These are phyloP conservation scores for Scelioninae gen. 1 DNA, from an alignment of 2,888 invertebrate species.

Conservation along the genomic window DNA sequence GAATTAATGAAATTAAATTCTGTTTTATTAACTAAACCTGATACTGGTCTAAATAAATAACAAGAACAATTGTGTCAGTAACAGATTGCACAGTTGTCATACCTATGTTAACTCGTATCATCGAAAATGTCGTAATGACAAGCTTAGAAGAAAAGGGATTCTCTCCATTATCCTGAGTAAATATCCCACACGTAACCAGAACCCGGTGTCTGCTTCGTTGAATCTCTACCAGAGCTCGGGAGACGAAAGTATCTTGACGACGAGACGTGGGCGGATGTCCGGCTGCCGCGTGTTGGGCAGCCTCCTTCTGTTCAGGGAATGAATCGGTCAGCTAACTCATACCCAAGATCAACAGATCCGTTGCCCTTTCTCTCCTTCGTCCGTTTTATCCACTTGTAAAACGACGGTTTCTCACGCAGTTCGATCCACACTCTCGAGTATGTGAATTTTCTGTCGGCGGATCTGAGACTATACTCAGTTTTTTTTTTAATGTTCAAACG, in stretches of 20 bases:
- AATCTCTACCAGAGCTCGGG: constrained; percentile 30
- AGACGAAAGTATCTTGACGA: constrained; percentile 58
- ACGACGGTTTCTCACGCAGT: constrained; percentile 62
- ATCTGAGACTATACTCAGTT: background rate
- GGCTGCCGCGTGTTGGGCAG: constrained; percentile 52
- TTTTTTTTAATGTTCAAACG: constrained; percentile 34
- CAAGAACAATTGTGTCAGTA: too few relatives aligned
- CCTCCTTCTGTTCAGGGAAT: constrained; percentile 39
- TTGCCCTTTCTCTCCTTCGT: constrained; percentile 32
- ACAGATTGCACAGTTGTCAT: too few relatives aligned
- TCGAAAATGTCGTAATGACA: constrained; percentile 61
- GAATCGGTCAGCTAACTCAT: constrained; percentile 64
- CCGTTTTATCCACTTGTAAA: constrained; percentile 60
- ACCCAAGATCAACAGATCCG: constrained; percentile 67
- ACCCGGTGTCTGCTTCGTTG: constrained; percentile 47
- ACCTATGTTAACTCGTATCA: constrained; percentile 62
- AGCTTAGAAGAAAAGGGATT: constrained; percentile 60
- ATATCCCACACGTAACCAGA: constrained; percentile 64
- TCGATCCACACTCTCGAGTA: too few relatives aligned
- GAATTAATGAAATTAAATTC: too few relatives aligned
- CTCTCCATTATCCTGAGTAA: constrained; percentile 70
- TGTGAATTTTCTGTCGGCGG: too few relatives aligned
- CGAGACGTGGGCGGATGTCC: constrained; percentile 70
- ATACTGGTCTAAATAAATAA: too few relatives aligned
- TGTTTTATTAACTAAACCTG: too few relatives aligned